Evolutionary conservation across 2,797 vertebrate genomes (phyloP).

Genomic region (Nasua narica): DNA sequence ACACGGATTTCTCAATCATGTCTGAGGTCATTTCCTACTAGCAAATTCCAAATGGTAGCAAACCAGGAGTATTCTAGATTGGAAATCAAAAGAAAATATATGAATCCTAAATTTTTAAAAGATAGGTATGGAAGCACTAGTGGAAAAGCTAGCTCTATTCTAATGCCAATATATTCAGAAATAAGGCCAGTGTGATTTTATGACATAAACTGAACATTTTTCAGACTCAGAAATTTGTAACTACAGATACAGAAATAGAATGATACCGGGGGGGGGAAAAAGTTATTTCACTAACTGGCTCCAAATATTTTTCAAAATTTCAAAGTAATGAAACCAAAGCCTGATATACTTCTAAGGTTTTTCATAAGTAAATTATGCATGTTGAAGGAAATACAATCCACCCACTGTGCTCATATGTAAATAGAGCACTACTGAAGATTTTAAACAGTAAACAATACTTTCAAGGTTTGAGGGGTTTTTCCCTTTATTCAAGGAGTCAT

Average conservation of each 20-base stretch:
- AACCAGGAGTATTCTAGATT: not conserved
- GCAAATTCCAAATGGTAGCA: slow-evolving; percentile 59
- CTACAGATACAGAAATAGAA: slow-evolving; percentile 44
- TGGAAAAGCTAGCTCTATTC: slow-evolving; percentile 22
- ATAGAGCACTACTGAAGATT: not conserved
- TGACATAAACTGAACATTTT: slow-evolving; percentile 52
- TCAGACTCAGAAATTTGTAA: slow-evolving; percentile 61
- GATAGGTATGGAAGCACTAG: slow-evolving; percentile 7
- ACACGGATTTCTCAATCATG: slow-evolving; percentile 49
- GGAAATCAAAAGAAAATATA: slow-evolving; percentile 23
- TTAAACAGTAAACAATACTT: not conserved
- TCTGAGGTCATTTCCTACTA: slow-evolving; percentile 44
- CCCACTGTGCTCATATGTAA: not conserved
- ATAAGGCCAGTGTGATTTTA: slow-evolving; percentile 28
- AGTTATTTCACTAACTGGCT: not conserved
- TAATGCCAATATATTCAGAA: slow-evolving; percentile 41
- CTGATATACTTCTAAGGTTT: not conserved
- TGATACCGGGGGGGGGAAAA: not conserved
- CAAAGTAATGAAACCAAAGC: slow-evolving; percentile 39
- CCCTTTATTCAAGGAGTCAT: not conserved
- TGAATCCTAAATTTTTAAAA: slow-evolving; percentile 43
- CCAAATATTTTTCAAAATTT: slow-evolving; percentile 43
- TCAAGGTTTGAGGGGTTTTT: not conserved
- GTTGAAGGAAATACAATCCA: not conserved
- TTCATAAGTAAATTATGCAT: slow-evolving; percentile 30